phyloP scores from a whole-genome alignment of 2,888 invertebrate genomes.

The Lepas anatifera region DNA sequence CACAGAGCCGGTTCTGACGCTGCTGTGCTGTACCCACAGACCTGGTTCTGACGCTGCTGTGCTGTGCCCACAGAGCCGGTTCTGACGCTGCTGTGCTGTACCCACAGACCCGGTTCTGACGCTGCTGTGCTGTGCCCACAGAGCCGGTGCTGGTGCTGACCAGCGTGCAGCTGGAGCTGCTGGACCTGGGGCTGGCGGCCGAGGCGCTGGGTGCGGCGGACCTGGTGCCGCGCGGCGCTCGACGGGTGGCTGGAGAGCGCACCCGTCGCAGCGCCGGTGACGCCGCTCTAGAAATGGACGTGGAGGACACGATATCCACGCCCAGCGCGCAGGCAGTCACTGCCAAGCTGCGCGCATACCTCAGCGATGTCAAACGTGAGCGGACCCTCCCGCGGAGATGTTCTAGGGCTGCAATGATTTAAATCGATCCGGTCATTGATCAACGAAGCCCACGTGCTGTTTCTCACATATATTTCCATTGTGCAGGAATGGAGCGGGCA shows the following conservation, averaged over 20 bases:
- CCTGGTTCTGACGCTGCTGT: too few species aligned
- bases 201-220: slow-evolving; percentile 5
- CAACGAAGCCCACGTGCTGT: too few species aligned
- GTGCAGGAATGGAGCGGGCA: too few species aligned
- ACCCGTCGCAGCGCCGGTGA: neutral
- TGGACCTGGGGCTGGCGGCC: slow-evolving; percentile 6
- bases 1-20: too few species aligned
- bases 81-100: too few species aligned
- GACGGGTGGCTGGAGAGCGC: neutral
- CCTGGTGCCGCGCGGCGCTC: neutral
- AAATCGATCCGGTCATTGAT: too few species aligned
- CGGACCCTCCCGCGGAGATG: neutral
- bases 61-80: neutral
- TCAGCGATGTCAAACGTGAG: neutral
- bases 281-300: too few species aligned
- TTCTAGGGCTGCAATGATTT: too few species aligned
- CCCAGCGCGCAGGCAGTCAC: neutral
- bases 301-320: neutral
- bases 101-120: too few species aligned
- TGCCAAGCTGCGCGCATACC: neutral
- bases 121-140: neutral
- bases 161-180: slow-evolving; percentile 19
- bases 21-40: too few species aligned
- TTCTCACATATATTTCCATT: too few species aligned
- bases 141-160: slow-evolving; percentile 4